Evolutionary conservation across 2,797 vertebrate species (phyloP).

Genomic region (Gouania willdenowi): DNA sequence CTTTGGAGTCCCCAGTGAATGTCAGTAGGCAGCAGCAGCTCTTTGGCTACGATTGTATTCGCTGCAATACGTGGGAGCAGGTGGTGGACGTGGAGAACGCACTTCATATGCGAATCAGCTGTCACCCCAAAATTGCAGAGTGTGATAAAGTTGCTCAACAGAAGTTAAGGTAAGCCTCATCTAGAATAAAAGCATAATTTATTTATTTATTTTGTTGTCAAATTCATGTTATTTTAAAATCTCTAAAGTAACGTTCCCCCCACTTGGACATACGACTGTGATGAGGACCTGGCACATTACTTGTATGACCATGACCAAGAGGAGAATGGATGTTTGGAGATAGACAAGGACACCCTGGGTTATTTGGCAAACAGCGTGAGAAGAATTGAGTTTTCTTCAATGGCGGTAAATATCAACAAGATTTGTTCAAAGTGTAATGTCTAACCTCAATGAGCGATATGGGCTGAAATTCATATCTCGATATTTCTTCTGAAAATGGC

Average conservation of each 20-base stretch:
- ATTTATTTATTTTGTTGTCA: not conserved
- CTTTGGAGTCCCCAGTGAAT: conserved; percentile 87
- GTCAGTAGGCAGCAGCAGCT: conserved; percentile 89
- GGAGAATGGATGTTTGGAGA: conserved; percentile 80
- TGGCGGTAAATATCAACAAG: conserved; percentile 77
- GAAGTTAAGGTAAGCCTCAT: conserved; percentile 84
- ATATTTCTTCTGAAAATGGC: no score
- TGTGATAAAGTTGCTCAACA: conserved; percentile 83
- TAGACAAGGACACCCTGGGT: conserved; percentile 94
- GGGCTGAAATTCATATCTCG: no score
- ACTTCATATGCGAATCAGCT: conserved; percentile 82
- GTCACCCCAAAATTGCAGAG: conserved; percentile 81
- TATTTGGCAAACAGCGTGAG: conserved; percentile 96
- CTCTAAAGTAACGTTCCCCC: conserved; percentile 84
- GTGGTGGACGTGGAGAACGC: conserved; percentile 90
- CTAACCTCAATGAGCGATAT: no score
- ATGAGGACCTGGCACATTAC: conserved; percentile 96
- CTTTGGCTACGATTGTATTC: conserved; percentile 91
- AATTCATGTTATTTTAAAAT: not conserved
- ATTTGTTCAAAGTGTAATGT: not conserved
- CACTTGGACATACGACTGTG: conserved; percentile 94
- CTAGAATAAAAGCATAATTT: not conserved
- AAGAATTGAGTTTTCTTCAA: conserved; percentile 94
- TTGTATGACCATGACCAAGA: conserved; percentile 92
- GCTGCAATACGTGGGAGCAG: conserved; percentile 92